These are phyloP conservation scores for Stictocephala bisonia DNA, from an alignment of 2,888 invertebrate species.

Conservation along the genomic window DNA sequence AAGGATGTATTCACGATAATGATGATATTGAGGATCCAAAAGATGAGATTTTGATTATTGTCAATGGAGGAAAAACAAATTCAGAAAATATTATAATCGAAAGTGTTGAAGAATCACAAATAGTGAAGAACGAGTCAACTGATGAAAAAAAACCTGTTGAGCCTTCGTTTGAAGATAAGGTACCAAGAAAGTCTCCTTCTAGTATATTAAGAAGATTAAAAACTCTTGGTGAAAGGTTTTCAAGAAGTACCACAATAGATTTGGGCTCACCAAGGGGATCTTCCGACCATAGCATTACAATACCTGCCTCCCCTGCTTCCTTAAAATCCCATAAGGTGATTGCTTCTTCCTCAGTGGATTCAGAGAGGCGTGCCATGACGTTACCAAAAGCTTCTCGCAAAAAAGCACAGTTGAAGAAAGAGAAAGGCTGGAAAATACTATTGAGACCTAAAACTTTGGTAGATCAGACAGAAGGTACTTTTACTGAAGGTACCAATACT, in stretches of 20 bases:
- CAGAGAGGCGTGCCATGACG: slow-evolving; percentile 46
- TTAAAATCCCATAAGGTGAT: slow-evolving; percentile 45
- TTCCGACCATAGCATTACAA: slow-evolving; percentile 31
- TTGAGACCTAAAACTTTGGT: slow-evolving; percentile 41
- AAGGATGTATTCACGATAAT: slow-evolving; percentile 46
- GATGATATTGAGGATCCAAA: slow-evolving; percentile 38
- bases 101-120: background rate
- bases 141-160: slow-evolving; percentile 22
- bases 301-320: slow-evolving; percentile 48
- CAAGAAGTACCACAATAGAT: slow-evolving; percentile 44
- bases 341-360: slow-evolving; percentile 25
- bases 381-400: slow-evolving; percentile 46
- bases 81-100: slow-evolving; percentile 10
- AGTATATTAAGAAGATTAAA: slow-evolving; percentile 45
- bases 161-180: slow-evolving; percentile 35
- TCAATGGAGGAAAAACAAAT: slow-evolving; percentile 37
- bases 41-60: slow-evolving; percentile 43
- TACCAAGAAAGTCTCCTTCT: slow-evolving; percentile 47
- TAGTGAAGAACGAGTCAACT: slow-evolving; percentile 21
- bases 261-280: slow-evolving; percentile 46
- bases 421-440: slow-evolving; percentile 47
- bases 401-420: slow-evolving; percentile 36
- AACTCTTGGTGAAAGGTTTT: slow-evolving; percentile 45
- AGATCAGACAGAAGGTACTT: slow-evolving; percentile 30
- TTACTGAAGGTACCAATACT: slow-evolving; percentile 17